Evolutionary conservation across 2,888 invertebrate genomes (phyloP).

Genomic region (Metacarcinus magister): DNA sequence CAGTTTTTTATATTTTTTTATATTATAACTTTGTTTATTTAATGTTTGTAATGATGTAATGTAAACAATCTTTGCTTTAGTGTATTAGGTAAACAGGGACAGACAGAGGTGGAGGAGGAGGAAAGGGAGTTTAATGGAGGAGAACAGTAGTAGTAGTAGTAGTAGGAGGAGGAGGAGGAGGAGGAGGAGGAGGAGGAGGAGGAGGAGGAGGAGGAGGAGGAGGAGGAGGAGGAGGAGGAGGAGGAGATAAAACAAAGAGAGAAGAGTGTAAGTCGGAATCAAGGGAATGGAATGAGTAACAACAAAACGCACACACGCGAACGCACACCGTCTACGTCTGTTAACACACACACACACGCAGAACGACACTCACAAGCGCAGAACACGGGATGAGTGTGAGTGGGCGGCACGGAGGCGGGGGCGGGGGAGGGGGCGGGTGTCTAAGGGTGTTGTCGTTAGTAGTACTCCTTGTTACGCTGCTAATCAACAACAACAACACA

Average conservation of each 20-base stretch:
- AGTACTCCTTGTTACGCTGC: background rate
- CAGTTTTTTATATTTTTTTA: background rate
- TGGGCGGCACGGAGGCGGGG: background rate
- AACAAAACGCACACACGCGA: conserved; percentile 10
- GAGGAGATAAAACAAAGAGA: background rate
- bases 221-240: background rate
- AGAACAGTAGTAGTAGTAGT: background rate
- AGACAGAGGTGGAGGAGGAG: background rate
- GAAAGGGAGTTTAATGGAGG: background rate
- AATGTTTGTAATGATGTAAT: background rate
- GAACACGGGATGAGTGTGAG: background rate
- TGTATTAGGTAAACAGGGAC: background rate
- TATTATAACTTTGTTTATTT: background rate
- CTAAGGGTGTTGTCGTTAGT: background rate
- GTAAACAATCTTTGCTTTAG: background rate
- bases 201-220: background rate
- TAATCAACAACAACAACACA: background rate
- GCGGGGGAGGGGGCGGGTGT: background rate
- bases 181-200: background rate
- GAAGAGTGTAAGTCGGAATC: background rate
- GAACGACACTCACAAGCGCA: background rate
- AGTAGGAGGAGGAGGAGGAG: background rate
- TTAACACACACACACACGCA: background rate
- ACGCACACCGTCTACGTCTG: background rate
- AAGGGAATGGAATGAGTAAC: background rate